phyloP scores from a whole-genome alignment of 1,140 invertebrate species.

The Drosophila kikkawai region DNA sequence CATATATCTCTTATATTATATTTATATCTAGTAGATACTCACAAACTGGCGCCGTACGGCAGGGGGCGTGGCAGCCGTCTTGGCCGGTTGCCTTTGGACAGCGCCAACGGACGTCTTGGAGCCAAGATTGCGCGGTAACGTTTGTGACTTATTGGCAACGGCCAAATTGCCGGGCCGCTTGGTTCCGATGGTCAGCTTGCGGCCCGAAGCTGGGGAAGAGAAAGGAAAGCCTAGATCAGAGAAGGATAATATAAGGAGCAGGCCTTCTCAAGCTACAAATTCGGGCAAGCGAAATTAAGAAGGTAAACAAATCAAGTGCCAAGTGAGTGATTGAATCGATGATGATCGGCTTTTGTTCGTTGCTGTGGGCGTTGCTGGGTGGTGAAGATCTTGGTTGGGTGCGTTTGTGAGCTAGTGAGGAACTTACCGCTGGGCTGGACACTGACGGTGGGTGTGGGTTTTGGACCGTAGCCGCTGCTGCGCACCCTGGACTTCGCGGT shows the following conservation, averaged over 20 bases:
- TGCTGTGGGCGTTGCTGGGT: constrained; percentile 23
- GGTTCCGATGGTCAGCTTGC: constrained; percentile 89
- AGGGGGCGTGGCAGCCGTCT: constrained; percentile 91
- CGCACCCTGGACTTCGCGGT: constrained; percentile 40
- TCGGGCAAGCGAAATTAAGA: constrained; percentile 42
- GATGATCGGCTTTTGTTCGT: constrained; percentile 33
- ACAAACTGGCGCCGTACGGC: constrained; percentile 92
- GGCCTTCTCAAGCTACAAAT: constrained; percentile 19
- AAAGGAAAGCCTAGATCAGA: not conserved
- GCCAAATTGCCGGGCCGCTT: constrained; percentile 88
- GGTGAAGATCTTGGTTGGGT: constrained; percentile 49
- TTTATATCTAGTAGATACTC: constrained; percentile 76
- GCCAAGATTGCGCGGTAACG: constrained; percentile 92
- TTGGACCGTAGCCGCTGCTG: constrained; percentile 65
- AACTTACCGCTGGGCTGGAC: constrained; percentile 41
- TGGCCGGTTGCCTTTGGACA: constrained; percentile 87
- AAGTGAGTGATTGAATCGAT: constrained; percentile 23
- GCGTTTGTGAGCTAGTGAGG: constrained; percentile 30
- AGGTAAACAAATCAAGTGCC: constrained; percentile 43
- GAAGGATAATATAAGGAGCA: too few relatives aligned
- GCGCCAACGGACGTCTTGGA: constrained; percentile 87
- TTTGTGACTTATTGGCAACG: constrained; percentile 91
- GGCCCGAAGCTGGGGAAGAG: constrained; percentile 87
- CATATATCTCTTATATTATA: not conserved
- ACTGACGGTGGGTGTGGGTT: constrained; percentile 27